Evolutionary conservation across 2,797 vertebrate genomes (phyloP), one percentile per base, ranked within the genome.

Genomic region (Sebastes iracundus): DNA sequence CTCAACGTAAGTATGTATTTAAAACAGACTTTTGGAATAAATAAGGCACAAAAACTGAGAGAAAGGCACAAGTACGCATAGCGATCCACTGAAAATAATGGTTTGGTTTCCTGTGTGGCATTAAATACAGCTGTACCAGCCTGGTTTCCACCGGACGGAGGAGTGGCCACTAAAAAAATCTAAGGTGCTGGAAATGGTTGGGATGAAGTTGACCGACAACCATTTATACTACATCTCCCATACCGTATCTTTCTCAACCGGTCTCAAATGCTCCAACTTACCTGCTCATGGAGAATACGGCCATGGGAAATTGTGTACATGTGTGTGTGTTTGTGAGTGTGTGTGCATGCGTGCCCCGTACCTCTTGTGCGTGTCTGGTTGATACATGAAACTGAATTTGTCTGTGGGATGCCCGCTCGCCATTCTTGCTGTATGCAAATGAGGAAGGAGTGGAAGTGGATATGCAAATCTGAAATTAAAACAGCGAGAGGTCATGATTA

Each of bases 301-400:
- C 76, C 74, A 72, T 81, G 73, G 42, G 74, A 80, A 53, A 67
- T 55, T 11, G 42, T 70, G 25, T 59, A 52, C 22, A 13, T 73
- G 69, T 72, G 23, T 58, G 69, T 65, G 63, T 16, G 46, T 83
- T 72, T 69, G 69, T 42, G 49, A 33, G 78, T 89, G 91, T 81
- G 89, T 91, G 85, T 92, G 88, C 87, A 83, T 91, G 93, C 85
- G 89, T 94, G 90, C 84, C 90, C 89, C 93, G 93, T 95, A 94
- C 93, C 94, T 94, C 93, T 94, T 94, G 93, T 94, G 93, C 92
- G 93, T 95, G 92, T 94, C 94, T 93, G 91, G 90, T 93, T 95
- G 95, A 92, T 96, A 96, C 95, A 96, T 95, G 95, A 95, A 96
- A 96, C 95, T 95, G 95, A 95, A 95, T 96, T 95, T 95, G 94